Conservation (phyloP, 2,113 vertebrate genomes). For the Butorides virescens region DNA sequence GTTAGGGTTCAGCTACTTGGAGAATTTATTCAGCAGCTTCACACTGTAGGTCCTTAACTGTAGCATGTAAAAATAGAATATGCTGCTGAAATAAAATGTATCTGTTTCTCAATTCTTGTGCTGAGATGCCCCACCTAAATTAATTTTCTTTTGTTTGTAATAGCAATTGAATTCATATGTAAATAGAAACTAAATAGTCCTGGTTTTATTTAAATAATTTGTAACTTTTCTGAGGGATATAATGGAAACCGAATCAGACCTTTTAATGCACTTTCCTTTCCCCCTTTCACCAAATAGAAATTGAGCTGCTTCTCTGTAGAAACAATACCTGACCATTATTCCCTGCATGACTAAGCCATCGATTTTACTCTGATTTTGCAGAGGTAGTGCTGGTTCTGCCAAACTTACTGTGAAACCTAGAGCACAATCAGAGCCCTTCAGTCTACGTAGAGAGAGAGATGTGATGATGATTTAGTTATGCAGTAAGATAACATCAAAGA, state of each 20-base stretch:
- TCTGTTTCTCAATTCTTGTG: neutral
- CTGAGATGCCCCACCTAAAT: neutral
- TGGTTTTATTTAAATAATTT: neutral
- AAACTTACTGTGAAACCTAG: neutral
- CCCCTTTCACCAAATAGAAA: neutral
- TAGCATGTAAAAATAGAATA: neutral
- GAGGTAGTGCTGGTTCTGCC: neutral
- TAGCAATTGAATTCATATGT: neutral
- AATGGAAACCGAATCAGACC: neutral
- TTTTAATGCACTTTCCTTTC: neutral
- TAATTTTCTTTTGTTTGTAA: neutral
- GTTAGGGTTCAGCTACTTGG: neutral
- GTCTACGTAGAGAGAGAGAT: rapidly evolving
- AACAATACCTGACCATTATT: neutral
- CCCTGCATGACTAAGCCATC: neutral
- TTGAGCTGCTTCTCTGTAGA: neutral
- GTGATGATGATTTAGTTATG: neutral
- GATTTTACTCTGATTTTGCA: constrained; percentile 3
- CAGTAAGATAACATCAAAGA: constrained; percentile 32
- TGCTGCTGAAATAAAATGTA: constrained; percentile 30
- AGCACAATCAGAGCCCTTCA: neutral
- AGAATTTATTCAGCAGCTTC: constrained; percentile 10
- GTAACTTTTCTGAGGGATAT: neutral
- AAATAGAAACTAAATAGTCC: neutral
- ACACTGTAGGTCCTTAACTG: neutral